Conservation (phyloP, 92 coral and sea anemone genomes). For the Epizoanthus scotinus region DNA sequence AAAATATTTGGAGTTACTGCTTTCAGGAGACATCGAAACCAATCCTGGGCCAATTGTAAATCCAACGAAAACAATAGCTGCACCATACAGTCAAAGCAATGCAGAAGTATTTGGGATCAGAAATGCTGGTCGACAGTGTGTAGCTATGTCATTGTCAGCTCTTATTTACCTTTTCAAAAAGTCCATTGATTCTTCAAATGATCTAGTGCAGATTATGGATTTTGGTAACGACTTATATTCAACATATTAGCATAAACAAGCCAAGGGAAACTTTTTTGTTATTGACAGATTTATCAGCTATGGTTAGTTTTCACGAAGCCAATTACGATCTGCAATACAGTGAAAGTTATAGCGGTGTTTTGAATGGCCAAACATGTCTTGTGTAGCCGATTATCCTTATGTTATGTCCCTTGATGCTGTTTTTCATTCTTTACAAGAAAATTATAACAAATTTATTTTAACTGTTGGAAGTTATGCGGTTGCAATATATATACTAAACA, state of each 20-base stretch:
- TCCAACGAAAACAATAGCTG: constrained; percentile 33
- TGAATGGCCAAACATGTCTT: background rate
- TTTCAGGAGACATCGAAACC: constrained; percentile 36
- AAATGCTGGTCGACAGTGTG: background rate
- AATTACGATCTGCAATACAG: background rate
- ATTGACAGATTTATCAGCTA: background rate
- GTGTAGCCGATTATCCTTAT: background rate
- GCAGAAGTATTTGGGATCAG: background rate
- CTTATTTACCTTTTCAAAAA: background rate
- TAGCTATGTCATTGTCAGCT: no score
- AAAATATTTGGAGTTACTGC: constrained; percentile 22
- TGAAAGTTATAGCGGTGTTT: constrained; percentile 7
- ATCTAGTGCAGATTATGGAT: background rate
- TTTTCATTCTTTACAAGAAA: background rate
- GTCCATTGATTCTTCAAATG: background rate
- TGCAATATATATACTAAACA: background rate
- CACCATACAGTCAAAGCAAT: background rate
- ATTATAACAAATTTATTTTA: background rate
- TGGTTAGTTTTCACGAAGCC: background rate
- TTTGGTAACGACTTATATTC: background rate
- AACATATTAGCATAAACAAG: background rate
- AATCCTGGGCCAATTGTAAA: constrained; percentile 33
- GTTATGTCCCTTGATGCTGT: background rate
- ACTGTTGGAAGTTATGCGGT: constrained; percentile 1
- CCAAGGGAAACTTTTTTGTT: background rate